These are phyloP conservation scores for Lepidurus arcticus DNA, from an alignment of 1,140 invertebrate species.

Conservation along the genomic window DNA sequence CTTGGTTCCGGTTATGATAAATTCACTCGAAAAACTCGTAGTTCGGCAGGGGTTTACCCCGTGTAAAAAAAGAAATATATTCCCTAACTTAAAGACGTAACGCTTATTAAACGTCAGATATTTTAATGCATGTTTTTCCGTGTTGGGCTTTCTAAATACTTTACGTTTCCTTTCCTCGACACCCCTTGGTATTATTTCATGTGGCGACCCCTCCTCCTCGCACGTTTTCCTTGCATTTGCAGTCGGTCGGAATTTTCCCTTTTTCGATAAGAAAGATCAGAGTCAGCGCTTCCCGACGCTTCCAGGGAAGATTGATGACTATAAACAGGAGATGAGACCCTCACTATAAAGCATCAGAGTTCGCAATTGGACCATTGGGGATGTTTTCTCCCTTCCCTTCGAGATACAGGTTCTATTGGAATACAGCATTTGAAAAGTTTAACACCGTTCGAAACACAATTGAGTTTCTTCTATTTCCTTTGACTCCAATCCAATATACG, in stretches of 20 bases:
- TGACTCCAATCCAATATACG: not conserved
- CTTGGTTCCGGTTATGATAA: constrained; percentile 8
- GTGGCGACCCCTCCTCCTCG: not conserved
- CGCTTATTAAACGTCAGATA: constrained; percentile 13
- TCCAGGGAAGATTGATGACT: constrained; percentile 15
- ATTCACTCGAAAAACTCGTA: not conserved
- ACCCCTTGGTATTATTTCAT: not conserved
- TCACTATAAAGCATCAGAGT: not conserved
- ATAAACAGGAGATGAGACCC: constrained; percentile 13
- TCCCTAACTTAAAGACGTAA: not conserved
- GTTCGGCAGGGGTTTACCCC: not conserved
- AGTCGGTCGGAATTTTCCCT: constrained; percentile 1
- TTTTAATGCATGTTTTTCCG: constrained; percentile 5
- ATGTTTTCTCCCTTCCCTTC: not conserved
- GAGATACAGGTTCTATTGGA: not conserved
- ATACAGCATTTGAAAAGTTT: constrained; percentile 7
- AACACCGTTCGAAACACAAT: not conserved
- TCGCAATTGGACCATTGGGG: constrained; percentile 17
- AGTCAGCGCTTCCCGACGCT: constrained; percentile 5
- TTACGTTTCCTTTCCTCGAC: not conserved
- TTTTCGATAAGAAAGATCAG: constrained; percentile 11
- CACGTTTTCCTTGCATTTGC: not conserved
- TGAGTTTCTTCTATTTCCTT: not conserved
- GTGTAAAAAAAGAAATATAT: too few relatives aligned
- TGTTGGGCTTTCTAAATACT: not conserved